A percentile compares a stretch with the other conserved stretches of the same genome.
phyloP scores from a whole-genome alignment of 2,888 invertebrate genomes.

The Apodemia zela region DNA sequence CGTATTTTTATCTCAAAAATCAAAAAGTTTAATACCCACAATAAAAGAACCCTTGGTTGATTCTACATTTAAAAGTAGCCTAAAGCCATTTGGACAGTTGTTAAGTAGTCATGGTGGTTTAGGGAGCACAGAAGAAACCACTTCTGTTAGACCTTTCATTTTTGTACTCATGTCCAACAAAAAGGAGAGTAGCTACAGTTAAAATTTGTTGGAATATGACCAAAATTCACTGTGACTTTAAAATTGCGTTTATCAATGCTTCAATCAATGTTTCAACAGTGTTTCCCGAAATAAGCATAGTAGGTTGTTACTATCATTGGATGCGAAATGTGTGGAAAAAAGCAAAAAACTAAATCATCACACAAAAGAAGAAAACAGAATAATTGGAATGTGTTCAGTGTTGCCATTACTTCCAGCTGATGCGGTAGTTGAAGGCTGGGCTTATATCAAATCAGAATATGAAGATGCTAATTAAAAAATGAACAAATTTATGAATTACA shows the following conservation, averaged over 20 bases:
- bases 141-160: background rate
- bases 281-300: background rate
- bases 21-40: background rate
- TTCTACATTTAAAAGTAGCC: slow-evolving; percentile 2
- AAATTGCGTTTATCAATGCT: background rate
- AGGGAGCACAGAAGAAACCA: background rate
- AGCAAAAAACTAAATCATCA: slow-evolving; percentile 1
- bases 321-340: slow-evolving; percentile 2
- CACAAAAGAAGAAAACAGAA: background rate
- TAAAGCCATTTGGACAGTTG: slow-evolving; percentile 2
- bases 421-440: background rate
- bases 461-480: too few relatives aligned
- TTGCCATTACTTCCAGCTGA: slow-evolving; percentile 3
- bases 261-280: background rate
- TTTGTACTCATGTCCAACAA: background rate
- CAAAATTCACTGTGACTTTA: background rate
- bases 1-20: slow-evolving; percentile 8
- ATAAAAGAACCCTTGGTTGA: slow-evolving; percentile 3
- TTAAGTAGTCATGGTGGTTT: background rate
- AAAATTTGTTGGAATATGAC: background rate
- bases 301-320: background rate
- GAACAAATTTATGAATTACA: too few relatives aligned
- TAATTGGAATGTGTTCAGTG: background rate
- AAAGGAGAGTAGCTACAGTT: slow-evolving; percentile 5
- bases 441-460: too few relatives aligned